Percentiles rank a stretch among this genome's conserved stretches.
These are phyloP conservation scores for Spinus olivaceus DNA, from an alignment of 2,797 vertebrate genomes.

Conservation along the genomic window DNA sequence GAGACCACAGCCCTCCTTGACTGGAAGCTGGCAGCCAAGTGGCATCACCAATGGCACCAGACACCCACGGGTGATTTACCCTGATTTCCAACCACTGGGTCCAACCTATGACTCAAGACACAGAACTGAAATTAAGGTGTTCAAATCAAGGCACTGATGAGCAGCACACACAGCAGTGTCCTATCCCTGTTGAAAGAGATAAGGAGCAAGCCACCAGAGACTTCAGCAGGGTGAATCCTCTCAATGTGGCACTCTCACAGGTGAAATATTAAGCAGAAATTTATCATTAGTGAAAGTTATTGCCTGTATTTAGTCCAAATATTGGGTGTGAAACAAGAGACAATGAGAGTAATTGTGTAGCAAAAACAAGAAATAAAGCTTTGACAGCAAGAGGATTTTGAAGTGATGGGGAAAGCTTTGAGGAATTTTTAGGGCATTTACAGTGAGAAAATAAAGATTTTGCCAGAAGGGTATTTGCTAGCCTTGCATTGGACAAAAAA, in stretches of 20 bases:
- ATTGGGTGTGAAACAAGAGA: not conserved
- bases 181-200: not conserved
- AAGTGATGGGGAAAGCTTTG: not conserved
- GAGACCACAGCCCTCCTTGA: not conserved
- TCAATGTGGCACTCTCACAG: not conserved
- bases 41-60: not conserved
- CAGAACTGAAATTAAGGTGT: not conserved
- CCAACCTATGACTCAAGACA: not conserved
- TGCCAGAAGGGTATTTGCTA: not conserved
- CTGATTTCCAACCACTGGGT: not conserved
- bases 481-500: not conserved
- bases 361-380: not conserved
- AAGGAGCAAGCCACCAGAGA: not conserved
- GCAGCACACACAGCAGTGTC: not conserved
- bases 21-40: not conserved
- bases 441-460: not conserved
- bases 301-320: not conserved
- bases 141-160: not conserved
- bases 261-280: not conserved
- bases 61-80: not conserved
- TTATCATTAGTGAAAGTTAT: not conserved
- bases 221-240: not conserved
- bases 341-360: not conserved
- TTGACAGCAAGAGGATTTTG: not conserved
- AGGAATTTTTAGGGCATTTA: not conserved